phyloP scores from a whole-genome alignment of 2,797 vertebrate genomes.

The Eremophila alpestris region DNA sequence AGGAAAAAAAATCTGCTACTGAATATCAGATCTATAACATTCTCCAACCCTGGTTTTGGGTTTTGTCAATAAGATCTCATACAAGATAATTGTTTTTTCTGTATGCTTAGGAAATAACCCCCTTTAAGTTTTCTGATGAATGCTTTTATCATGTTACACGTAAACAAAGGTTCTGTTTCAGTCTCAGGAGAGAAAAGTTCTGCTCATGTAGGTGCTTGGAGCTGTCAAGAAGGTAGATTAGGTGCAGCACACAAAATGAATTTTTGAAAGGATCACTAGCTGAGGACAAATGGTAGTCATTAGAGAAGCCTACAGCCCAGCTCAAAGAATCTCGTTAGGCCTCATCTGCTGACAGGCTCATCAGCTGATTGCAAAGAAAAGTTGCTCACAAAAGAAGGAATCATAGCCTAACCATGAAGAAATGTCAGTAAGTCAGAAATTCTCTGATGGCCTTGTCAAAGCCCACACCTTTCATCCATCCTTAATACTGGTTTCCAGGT shows the following conservation, averaged over 20 bases:
- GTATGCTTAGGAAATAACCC: neutral
- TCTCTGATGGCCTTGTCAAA: neutral
- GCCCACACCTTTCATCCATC: neutral
- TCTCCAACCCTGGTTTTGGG: neutral
- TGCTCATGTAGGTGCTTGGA: slow-evolving; percentile 26
- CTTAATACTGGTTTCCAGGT: neutral
- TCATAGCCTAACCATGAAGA: neutral
- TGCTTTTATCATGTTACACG: neutral
- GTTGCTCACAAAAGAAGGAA: neutral
- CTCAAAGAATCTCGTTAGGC: neutral
- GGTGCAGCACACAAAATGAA: slow-evolving; percentile 25
- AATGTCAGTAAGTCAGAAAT: neutral
- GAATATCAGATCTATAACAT: neutral
- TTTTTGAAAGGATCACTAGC: slow-evolving; percentile 19
- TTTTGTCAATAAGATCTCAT: neutral
- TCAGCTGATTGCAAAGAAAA: neutral
- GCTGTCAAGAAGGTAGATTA: slow-evolving; percentile 39
- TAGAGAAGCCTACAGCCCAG: neutral
- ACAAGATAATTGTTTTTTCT: neutral
- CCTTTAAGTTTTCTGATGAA: neutral
- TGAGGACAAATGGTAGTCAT: slow-evolving; percentile 12
- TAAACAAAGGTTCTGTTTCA: slow-evolving; percentile 8
- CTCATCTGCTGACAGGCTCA: neutral
- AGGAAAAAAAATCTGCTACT: neutral
- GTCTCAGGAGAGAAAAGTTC: neutral